Conservation (phyloP, 2,888 invertebrate species). For the Synanthedon tipuliformis region DNA sequence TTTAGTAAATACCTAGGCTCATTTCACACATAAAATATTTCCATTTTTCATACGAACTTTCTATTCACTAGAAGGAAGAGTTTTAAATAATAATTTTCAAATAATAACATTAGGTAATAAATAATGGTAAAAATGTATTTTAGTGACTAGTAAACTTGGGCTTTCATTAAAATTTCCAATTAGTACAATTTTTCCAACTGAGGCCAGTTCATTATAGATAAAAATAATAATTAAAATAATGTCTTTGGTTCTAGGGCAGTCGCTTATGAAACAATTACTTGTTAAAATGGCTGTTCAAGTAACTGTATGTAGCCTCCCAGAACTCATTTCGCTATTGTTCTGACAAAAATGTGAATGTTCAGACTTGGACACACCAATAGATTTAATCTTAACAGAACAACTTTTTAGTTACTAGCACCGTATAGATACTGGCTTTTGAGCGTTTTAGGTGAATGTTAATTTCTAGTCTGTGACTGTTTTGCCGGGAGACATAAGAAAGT, state of each 20-base stretch:
- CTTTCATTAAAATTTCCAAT: too few species aligned
- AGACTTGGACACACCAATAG: not conserved
- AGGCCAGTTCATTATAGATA: not conserved
- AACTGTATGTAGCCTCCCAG: slow-evolving; percentile 14
- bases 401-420: not conserved
- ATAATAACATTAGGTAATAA: too few species aligned
- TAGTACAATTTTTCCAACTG: too few species aligned
- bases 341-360: slow-evolving; percentile 3
- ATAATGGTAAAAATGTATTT: too few species aligned
- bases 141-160: too few species aligned
- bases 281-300: slow-evolving; percentile 24
- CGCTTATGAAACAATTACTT: slow-evolving; percentile 35
- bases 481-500: slow-evolving; percentile 17
- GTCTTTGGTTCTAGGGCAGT: slow-evolving; percentile 28
- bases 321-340: slow-evolving; percentile 11
- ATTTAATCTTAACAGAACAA: not conserved
- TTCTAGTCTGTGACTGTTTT: slow-evolving; percentile 12
- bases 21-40: too few species aligned
- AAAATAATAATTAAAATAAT: slow-evolving; percentile 18
- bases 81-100: too few species aligned
- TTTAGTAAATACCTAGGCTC: too few species aligned
- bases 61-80: too few species aligned
- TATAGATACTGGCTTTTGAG: not conserved
- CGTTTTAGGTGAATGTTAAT: slow-evolving; percentile 1
- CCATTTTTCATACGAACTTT: too few species aligned